Evolutionary conservation across 2,797 vertebrate genomes (phyloP).

Genomic region (Acridotheres tristis): DNA sequence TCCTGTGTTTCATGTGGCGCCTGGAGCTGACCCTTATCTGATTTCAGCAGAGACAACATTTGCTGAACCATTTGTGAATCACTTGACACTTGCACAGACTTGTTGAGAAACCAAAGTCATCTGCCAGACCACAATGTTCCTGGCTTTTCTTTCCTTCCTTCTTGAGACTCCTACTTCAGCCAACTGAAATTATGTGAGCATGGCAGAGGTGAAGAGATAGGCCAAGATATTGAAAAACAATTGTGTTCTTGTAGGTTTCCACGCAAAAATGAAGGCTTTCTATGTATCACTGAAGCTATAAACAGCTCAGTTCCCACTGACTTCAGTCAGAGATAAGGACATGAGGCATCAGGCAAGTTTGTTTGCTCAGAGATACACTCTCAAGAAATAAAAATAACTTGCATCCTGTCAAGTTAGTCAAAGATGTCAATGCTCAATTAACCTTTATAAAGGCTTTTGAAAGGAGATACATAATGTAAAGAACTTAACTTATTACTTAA

Average conservation of each 20-base stretch:
- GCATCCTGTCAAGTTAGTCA: background rate
- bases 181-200: background rate
- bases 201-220: background rate
- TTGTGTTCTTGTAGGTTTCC: background rate
- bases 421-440: background rate
- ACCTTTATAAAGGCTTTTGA: background rate
- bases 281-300: background rate
- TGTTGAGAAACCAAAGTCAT: slow-evolving; percentile 23
- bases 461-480: background rate
- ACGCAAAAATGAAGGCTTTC: background rate
- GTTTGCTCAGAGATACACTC: slow-evolving; percentile 9
- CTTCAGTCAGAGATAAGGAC: slow-evolving; percentile 2
- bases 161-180: background rate
- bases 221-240: background rate
- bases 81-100: slow-evolving; percentile 30
- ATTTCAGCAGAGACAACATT: slow-evolving; percentile 5
- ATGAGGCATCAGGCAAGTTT: background rate
- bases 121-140: slow-evolving; percentile 14
- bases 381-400: slow-evolving; percentile 14
- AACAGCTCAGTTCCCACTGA: background rate
- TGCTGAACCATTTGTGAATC: slow-evolving; percentile 46
- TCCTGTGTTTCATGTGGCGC: background rate
- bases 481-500: background rate
- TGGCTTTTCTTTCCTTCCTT: background rate
- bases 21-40: background rate